phyloP scores from a whole-genome alignment of 2,113 vertebrate species.

The Vicugna pacos region DNA sequence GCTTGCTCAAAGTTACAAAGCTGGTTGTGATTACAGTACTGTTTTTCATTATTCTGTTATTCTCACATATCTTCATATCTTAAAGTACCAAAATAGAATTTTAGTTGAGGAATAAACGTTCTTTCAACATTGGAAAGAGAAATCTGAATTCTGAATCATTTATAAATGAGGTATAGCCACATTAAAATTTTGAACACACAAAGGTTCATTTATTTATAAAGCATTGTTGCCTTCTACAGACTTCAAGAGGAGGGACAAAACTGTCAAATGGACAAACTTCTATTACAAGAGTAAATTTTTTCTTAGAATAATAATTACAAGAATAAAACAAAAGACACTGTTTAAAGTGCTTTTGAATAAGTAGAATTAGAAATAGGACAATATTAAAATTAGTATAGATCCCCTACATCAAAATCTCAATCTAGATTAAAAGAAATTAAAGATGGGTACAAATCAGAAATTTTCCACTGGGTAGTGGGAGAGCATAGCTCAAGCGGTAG shows the following conservation, averaged over 20 bases:
- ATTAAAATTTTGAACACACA: conserved; percentile 2
- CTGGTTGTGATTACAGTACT: background rate
- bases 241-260: background rate
- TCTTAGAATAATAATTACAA: too few relatives aligned
- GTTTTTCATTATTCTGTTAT: background rate
- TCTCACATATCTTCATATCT: background rate
- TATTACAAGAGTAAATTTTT: background rate
- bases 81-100: conserved; percentile 14
- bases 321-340: background rate
- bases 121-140: background rate
- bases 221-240: background rate
- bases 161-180: background rate
- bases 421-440: conserved; percentile 4
- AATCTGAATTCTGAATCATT: background rate
- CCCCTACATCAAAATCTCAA: conserved; percentile 8
- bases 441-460: background rate
- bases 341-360: background rate
- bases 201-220: conserved; percentile 17
- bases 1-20: background rate
- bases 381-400: background rate
- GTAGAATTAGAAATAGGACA: background rate
- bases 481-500: too few relatives aligned
- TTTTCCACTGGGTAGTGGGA: background rate
- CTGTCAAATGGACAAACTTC: background rate
- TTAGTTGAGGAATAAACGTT: background rate